Conservation (phyloP, 2,113 vertebrate genomes). For the Desmodus rotundus region DNA sequence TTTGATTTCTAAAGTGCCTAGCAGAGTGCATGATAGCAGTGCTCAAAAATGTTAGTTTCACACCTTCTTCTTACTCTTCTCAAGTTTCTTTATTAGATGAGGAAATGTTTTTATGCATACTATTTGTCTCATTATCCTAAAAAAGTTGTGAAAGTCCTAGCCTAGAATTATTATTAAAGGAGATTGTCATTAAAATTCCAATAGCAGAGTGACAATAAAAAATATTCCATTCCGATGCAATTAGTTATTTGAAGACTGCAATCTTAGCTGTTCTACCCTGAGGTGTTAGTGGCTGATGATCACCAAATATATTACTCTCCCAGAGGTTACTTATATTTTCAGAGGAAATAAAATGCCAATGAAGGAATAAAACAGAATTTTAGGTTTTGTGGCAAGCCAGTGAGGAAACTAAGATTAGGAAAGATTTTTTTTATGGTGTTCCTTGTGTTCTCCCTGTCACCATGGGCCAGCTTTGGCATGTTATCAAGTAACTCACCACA, state of each 20-base stretch:
- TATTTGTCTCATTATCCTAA: neutral
- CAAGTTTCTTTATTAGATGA: neutral
- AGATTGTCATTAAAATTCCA: neutral
- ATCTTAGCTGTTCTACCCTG: neutral
- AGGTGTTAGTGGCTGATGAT: neutral
- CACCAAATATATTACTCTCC: neutral
- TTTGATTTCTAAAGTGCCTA: neutral
- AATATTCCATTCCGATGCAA: neutral
- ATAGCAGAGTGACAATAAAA: neutral
- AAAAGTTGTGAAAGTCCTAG: neutral
- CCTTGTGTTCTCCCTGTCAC: neutral
- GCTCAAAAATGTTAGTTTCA: neutral
- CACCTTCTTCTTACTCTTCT: neutral
- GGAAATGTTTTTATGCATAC: neutral
- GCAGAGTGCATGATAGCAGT: neutral
- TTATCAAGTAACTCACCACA: neutral
- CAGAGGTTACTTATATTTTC: slow-evolving; percentile 30
- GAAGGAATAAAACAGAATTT: neutral
- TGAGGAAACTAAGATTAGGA: neutral
- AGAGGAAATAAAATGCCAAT: neutral
- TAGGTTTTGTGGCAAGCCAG: neutral
- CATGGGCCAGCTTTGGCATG: neutral
- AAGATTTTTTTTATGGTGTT: neutral
- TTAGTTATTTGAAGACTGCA: neutral
- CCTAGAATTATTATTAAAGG: neutral